These are phyloP conservation scores for Tursiops truncatus DNA, from an alignment of 2,113 vertebrate genomes.

Conservation along the genomic window DNA sequence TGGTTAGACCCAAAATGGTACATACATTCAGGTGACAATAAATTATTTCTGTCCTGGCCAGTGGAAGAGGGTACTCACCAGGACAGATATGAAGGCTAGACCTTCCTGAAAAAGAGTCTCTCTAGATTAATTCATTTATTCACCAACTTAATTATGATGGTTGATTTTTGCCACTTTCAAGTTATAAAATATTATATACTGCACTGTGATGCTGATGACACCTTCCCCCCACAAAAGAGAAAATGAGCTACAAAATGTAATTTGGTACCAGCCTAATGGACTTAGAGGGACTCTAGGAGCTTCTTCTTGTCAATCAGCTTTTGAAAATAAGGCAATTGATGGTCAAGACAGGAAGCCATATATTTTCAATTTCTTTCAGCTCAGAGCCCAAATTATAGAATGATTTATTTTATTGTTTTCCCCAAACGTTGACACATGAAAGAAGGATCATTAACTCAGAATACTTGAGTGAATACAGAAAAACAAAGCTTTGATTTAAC, in stretches of 20 bases:
- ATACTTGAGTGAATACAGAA: not conserved
- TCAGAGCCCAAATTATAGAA: not conserved
- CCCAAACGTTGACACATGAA: not conserved
- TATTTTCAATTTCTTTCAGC: constrained; percentile 34
- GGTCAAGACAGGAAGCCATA: not conserved
- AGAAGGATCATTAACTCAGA: constrained; percentile 29
- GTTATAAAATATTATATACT: constrained; percentile 1
- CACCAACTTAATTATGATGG: not conserved
- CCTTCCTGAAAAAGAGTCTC: not conserved
- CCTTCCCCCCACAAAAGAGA: not conserved
- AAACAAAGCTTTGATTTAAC: constrained; percentile 30
- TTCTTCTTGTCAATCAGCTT: not conserved
- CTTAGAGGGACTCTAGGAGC: not conserved
- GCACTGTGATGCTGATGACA: not conserved
- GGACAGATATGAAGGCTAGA: not conserved
- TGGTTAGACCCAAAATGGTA: not conserved
- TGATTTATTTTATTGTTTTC: not conserved
- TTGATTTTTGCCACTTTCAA: constrained; percentile 8
- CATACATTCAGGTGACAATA: not conserved
- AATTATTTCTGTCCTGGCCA: not conserved
- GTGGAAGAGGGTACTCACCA: not conserved
- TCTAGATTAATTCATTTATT: not conserved
- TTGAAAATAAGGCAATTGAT: constrained; percentile 6
- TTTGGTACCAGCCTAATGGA: not conserved
- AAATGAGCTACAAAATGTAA: constrained; percentile 29